Conservation (phyloP, 23 tunicate species). For the Styela clava region DNA sequence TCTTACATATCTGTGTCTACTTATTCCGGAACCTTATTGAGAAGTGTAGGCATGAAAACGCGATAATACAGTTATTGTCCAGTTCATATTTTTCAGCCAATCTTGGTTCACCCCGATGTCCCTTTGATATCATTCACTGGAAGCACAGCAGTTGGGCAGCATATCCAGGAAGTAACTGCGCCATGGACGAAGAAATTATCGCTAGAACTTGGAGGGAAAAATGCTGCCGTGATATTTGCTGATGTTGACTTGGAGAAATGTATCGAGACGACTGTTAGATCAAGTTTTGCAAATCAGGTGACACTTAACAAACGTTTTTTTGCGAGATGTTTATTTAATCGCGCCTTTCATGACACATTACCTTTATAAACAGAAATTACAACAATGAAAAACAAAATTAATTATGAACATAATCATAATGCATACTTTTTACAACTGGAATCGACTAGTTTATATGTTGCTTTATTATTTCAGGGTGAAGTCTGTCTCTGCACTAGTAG, state of each 20-base stretch:
- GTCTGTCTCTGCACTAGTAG: slow-evolving; percentile 88
- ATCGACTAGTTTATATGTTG: no score
- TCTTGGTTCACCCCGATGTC: slow-evolving; percentile 65
- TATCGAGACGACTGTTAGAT: slow-evolving; percentile 33
- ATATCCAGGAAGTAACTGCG: slow-evolving; percentile 54
- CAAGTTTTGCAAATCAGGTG: slow-evolving; percentile 83
- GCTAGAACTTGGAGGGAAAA: slow-evolving; percentile 93
- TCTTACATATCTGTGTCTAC: no score
- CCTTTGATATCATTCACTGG: slow-evolving; percentile 88
- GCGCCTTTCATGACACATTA: no score
- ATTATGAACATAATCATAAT: no score
- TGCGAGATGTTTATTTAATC: neutral
- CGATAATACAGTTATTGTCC: no score
- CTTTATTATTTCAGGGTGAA: slow-evolving; percentile 45
- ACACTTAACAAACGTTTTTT: neutral
- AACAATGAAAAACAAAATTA: no score
- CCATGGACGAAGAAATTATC: slow-evolving; percentile 62
- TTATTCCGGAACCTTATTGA: no score
- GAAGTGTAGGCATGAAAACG: no score
- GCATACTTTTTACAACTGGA: no score
- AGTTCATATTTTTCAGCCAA: slow-evolving; percentile 23
- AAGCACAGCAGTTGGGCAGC: slow-evolving; percentile 68
- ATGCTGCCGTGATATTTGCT: slow-evolving; percentile 71
- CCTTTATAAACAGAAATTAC: no score
- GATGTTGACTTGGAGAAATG: slow-evolving; percentile 60